phyloP scores from a whole-genome alignment of 2,113 vertebrate species.

The Nesogale talazaci region DNA sequence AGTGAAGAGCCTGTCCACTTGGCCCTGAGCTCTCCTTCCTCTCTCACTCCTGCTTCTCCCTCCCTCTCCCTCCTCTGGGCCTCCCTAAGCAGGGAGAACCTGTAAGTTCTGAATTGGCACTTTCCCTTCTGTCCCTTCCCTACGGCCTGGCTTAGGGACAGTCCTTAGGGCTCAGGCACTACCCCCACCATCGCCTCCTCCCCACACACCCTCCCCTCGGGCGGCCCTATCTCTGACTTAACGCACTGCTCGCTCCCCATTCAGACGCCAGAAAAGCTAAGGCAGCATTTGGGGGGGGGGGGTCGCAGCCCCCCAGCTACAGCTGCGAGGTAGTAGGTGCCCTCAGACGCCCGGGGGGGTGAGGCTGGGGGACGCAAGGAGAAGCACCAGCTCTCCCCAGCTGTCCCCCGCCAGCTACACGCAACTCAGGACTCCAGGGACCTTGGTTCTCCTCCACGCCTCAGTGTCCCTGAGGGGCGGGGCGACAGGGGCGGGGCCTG shows the following conservation, averaged over 20 bases:
- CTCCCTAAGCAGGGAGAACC: background rate
- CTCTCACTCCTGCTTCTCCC: background rate
- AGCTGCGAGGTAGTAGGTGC: background rate
- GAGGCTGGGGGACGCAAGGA: background rate
- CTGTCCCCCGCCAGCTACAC: background rate
- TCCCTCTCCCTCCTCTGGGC: background rate
- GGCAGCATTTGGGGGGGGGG: background rate
- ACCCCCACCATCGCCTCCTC: background rate
- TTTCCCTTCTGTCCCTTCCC: background rate
- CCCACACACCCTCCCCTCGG: background rate
- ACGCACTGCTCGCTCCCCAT: background rate
- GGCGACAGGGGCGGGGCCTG: conserved; percentile 17
- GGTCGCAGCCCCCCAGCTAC: background rate
- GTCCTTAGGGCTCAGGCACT: background rate
- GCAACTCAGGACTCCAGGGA: background rate
- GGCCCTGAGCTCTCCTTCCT: background rate
- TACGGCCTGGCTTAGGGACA: background rate
- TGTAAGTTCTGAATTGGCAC: background rate
- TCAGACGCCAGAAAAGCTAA: background rate
- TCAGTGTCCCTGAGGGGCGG: conserved; percentile 25
- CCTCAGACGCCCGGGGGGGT: background rate
- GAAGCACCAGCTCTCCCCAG: background rate
- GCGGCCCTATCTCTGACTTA: background rate
- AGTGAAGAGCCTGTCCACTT: too few relatives aligned
- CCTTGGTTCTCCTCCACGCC: background rate